Percentiles rank a stretch among this genome's conserved stretches.
Conservation (phyloP, 2,797 vertebrate species). For the Lacerta viridis region DNA sequence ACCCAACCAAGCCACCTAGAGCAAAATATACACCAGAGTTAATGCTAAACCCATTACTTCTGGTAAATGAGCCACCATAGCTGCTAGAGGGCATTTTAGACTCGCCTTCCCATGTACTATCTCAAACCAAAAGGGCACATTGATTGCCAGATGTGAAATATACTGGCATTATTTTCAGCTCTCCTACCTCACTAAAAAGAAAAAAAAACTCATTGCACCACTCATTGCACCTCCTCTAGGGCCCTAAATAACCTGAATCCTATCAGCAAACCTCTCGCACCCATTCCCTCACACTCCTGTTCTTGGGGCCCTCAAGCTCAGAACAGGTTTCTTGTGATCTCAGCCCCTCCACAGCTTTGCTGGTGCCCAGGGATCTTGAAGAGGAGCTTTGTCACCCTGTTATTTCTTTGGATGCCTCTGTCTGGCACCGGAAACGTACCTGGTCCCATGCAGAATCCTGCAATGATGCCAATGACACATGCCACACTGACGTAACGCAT, state of each 20-base stretch:
- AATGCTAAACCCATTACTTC: neutral
- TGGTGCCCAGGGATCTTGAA: neutral
- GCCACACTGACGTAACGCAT: conserved; percentile 87
- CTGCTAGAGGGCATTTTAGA: too few relatives aligned
- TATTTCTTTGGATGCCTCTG: neutral
- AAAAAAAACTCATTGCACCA: neutral
- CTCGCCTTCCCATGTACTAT: too few relatives aligned
- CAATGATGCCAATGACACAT: conserved; percentile 91
- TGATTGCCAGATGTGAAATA: too few relatives aligned
- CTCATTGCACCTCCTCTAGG: neutral
- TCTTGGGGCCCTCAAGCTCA: neutral
- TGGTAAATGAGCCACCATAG: too few relatives aligned
- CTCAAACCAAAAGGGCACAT: too few relatives aligned
- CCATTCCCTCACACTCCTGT: neutral
- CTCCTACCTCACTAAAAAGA: neutral
- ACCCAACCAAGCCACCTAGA: neutral
- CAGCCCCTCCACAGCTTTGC: neutral
- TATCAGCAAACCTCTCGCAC: neutral
- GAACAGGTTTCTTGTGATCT: neutral
- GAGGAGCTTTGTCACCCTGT: rapidly evolving
- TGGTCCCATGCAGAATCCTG: conserved; percentile 94
- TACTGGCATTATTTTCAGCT: too few relatives aligned
- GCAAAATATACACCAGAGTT: neutral
- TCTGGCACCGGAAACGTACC: conserved; percentile 72
- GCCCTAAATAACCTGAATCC: neutral